phyloP scores from a whole-genome alignment of 2,113 vertebrate species.

The Perccottus glenii region DNA sequence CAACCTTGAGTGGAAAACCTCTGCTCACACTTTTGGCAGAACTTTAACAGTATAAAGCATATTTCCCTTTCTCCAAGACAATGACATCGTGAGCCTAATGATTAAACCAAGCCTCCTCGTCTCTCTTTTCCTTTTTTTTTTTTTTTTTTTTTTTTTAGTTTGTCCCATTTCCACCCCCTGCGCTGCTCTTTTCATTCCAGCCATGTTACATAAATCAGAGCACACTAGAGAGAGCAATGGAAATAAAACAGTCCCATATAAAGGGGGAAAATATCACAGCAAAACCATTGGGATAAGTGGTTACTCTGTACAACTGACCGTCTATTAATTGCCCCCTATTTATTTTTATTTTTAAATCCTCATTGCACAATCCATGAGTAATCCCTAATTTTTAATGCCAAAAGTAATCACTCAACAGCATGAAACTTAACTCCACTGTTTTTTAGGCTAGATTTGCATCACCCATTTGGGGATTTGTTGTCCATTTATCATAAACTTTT shows the following conservation, averaged over 20 bases:
- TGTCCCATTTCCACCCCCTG: constrained; percentile 75
- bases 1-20: not conserved
- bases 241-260: constrained; percentile 64
- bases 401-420: constrained; percentile 17
- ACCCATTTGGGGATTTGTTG: not conserved
- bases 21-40: constrained; percentile 24
- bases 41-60: constrained; percentile 25
- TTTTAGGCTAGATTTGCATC: constrained; percentile 1
- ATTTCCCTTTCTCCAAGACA: constrained; percentile 50
- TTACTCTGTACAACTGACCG: constrained; percentile 27
- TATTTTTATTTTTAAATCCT: constrained; percentile 14
- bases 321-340: constrained; percentile 47
- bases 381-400: constrained; percentile 35
- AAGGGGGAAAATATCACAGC: constrained; percentile 40
- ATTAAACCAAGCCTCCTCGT: constrained; percentile 74
- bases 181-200: constrained; percentile 65
- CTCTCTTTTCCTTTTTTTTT: constrained; percentile 19
- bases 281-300: constrained; percentile 45
- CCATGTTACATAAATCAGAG: constrained; percentile 71
- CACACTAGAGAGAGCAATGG: constrained; percentile 49
- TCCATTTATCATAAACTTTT: constrained; percentile 25
- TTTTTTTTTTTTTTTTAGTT: constrained; percentile 46
- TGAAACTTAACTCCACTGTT: not conserved
- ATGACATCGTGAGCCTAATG: constrained; percentile 68
- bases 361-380: constrained; percentile 64